Evolutionary conservation across 2,888 invertebrate species (phyloP).

Genomic region (Rhimphoctona megacephalus): DNA sequence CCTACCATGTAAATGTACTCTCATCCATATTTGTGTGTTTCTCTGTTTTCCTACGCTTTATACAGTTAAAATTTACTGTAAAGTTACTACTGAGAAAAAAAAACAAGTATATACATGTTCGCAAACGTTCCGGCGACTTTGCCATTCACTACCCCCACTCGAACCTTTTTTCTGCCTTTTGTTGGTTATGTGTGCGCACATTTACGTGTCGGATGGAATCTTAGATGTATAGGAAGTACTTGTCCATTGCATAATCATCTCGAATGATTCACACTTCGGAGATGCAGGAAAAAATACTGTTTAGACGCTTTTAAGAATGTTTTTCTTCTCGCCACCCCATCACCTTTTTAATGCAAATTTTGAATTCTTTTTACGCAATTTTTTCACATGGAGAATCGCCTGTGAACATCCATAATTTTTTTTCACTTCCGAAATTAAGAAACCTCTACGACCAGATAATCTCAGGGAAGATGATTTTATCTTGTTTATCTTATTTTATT

Average conservation of each 20-base stretch:
- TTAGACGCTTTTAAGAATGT: neutral
- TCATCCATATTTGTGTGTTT: slow-evolving; percentile 12
- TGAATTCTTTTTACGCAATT: neutral
- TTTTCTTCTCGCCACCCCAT: neutral
- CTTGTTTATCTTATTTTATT: slow-evolving; percentile 7
- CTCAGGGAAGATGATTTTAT: neutral
- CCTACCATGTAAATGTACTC: slow-evolving; percentile 47
- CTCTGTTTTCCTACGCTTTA: neutral
- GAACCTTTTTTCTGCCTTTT: slow-evolving; percentile 35
- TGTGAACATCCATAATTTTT: neutral
- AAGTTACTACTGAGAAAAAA: neutral
- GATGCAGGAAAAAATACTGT: neutral
- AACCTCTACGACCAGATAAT: neutral
- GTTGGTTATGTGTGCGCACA: slow-evolving; percentile 8
- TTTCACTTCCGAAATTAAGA: neutral
- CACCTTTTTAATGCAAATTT: neutral
- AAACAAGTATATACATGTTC: neutral
- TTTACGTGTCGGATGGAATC: slow-evolving; percentile 19
- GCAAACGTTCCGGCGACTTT: slow-evolving; percentile 41
- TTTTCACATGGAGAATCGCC: neutral
- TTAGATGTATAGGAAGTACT: slow-evolving; percentile 24
- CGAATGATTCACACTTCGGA: slow-evolving; percentile 19
- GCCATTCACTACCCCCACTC: slow-evolving; percentile 37
- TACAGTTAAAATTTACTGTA: slow-evolving; percentile 25
- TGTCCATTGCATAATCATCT: slow-evolving; percentile 45